Percentiles rank a stretch among this genome's conserved stretches.
phyloP scores from a whole-genome alignment of 2,113 vertebrate species.

The Myiagra hebetior region DNA sequence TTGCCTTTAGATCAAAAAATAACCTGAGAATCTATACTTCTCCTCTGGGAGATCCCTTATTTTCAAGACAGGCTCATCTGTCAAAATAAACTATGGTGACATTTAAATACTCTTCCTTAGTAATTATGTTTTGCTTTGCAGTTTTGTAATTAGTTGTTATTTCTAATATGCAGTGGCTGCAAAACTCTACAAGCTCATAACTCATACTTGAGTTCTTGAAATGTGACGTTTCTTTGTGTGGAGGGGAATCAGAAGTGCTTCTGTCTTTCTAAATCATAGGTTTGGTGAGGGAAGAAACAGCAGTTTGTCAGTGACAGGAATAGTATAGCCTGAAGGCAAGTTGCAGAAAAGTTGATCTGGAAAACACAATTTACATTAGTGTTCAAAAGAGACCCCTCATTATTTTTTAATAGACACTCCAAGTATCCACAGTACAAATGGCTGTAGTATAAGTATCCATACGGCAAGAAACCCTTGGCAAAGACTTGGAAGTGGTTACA shows the following conservation, averaged over 20 bases:
- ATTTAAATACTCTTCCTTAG: slow-evolving; percentile 31
- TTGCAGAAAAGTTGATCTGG: background rate
- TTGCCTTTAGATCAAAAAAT: slow-evolving; percentile 22
- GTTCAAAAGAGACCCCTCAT: background rate
- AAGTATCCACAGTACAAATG: background rate
- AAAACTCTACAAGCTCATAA: background rate
- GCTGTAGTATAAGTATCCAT: background rate
- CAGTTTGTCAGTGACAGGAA: background rate
- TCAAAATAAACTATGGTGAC: slow-evolving; percentile 1
- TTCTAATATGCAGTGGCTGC: background rate
- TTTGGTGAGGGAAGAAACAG: background rate
- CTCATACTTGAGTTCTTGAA: background rate
- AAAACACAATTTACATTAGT: background rate
- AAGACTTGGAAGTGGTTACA: background rate
- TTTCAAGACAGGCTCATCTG: background rate
- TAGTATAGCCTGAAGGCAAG: background rate
- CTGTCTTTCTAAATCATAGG: slow-evolving; percentile 2
- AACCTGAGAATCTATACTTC: background rate
- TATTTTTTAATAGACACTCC: background rate
- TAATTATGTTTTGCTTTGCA: slow-evolving; percentile 22
- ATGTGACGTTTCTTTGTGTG: background rate
- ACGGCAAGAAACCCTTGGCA: background rate
- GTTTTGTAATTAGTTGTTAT: slow-evolving; percentile 48
- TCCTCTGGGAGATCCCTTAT: background rate
- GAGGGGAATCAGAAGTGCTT: background rate